Conservation (phyloP, 1,140 invertebrate genomes). For the Pectinophora gossypiella region DNA sequence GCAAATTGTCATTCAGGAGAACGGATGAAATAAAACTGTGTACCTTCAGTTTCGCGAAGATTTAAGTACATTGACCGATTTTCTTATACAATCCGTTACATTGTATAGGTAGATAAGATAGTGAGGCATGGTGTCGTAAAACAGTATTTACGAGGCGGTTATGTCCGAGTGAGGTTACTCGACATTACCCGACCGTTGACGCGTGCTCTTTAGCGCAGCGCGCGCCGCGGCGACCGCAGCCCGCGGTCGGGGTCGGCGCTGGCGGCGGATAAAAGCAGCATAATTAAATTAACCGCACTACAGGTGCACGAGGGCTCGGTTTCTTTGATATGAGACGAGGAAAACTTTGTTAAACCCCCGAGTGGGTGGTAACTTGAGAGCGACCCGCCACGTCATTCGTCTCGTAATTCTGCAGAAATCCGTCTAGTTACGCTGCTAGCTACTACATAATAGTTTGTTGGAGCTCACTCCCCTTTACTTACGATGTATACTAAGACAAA, state of each 20-base stretch:
- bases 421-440: too few relatives aligned
- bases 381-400: neutral
- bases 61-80: too few relatives aligned
- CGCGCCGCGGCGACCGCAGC: neutral
- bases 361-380: neutral
- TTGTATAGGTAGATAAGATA: neutral
- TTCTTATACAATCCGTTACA: neutral
- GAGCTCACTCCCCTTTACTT: too few relatives aligned
- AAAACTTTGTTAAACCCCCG: slow-evolving; percentile 8
- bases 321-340: slow-evolving; percentile 15
- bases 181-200: slow-evolving; percentile 15
- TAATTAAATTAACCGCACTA: slow-evolving; percentile 17
- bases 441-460: too few relatives aligned
- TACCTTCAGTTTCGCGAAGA: too few relatives aligned
- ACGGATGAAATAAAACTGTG: too few relatives aligned
- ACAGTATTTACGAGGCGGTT: slow-evolving; percentile 28
- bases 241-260: neutral
- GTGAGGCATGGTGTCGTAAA: slow-evolving; percentile 19
- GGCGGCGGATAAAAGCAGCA: slow-evolving; percentile 2
- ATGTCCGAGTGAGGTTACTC: slow-evolving; percentile 17
- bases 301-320: slow-evolving; percentile 9
- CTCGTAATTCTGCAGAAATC: neutral
- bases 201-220: neutral
- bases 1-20: neutral
- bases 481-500: neutral